A percentile compares a stretch with the other conserved stretches of the same genome.
Conservation (phyloP, 2,888 invertebrate genomes). For the Mactromeris polynyma region DNA sequence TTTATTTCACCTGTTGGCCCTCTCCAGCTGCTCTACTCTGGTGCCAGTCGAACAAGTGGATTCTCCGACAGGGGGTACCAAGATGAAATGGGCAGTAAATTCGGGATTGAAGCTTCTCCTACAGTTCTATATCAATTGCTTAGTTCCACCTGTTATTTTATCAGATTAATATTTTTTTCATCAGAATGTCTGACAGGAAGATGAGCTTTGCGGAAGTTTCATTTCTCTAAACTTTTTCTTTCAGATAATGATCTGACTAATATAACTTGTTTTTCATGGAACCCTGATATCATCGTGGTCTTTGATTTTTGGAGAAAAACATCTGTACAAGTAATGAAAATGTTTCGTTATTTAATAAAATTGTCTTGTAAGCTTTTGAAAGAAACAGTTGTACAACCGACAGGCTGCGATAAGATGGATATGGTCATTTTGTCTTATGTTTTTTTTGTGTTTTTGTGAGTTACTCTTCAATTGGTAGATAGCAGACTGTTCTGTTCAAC, state of each 20-base stretch:
- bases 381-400: constrained; percentile 42
- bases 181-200: constrained; percentile 37
- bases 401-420: constrained; percentile 17
- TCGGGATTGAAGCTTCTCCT: constrained; percentile 19
- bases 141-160: constrained; percentile 58
- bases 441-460: constrained; percentile 11
- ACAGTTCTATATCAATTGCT: background rate
- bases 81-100: constrained; percentile 54
- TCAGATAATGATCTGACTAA: constrained; percentile 60
- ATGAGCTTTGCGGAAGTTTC: constrained; percentile 53
- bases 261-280: constrained; percentile 55
- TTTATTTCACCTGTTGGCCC: constrained; percentile 62
- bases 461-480: background rate
- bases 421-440: constrained; percentile 38
- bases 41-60: constrained; percentile 54
- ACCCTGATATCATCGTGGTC: constrained; percentile 25
- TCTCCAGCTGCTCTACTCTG: constrained; percentile 36
- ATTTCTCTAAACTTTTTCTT: constrained; percentile 65
- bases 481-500: background rate
- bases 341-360: constrained; percentile 43
- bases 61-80: constrained; percentile 40
- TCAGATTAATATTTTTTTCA: constrained; percentile 59
- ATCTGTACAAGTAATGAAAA: constrained; percentile 55
- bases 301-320: constrained; percentile 55
- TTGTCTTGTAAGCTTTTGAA: constrained; percentile 38